Evolutionary conservation across 2,113 vertebrate genomes (phyloP).

Genomic region (Python bivittatus): DNA sequence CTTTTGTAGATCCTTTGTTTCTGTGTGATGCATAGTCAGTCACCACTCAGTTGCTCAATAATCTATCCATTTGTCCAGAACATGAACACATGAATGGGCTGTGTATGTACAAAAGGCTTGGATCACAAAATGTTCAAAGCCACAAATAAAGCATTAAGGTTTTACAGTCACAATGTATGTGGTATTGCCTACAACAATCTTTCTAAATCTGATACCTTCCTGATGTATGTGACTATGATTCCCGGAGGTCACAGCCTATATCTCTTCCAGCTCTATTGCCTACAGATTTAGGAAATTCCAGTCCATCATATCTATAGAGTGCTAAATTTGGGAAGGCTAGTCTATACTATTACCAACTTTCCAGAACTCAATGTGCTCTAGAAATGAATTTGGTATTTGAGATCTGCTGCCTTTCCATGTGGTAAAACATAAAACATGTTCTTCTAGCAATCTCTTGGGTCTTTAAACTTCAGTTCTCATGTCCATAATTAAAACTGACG

Average conservation of each 20-base stretch:
- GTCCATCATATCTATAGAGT: not conserved
- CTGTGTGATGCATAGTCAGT: not conserved
- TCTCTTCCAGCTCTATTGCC: not conserved
- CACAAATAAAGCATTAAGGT: not conserved
- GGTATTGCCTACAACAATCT: not conserved
- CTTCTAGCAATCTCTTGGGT: not conserved
- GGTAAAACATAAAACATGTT: not conserved
- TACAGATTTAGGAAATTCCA: not conserved
- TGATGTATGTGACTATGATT: not conserved
- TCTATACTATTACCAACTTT: not conserved
- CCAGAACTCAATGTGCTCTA: not conserved
- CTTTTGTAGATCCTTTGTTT: no score
- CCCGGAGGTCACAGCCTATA: not conserved
- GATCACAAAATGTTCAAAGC: not conserved
- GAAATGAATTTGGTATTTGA: not conserved
- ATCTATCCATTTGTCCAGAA: not conserved
- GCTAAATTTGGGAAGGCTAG: not conserved
- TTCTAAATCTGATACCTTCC: not conserved
- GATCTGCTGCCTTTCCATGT: not conserved
- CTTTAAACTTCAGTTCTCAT: not conserved
- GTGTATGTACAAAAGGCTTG: not conserved
- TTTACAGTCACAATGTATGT: not conserved
- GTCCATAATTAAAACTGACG: not conserved
- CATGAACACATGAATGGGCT: not conserved
- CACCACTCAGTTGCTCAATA: not conserved